phyloP scores from a whole-genome alignment of 2,113 vertebrate genomes.

The Hydrolagus affinis region DNA sequence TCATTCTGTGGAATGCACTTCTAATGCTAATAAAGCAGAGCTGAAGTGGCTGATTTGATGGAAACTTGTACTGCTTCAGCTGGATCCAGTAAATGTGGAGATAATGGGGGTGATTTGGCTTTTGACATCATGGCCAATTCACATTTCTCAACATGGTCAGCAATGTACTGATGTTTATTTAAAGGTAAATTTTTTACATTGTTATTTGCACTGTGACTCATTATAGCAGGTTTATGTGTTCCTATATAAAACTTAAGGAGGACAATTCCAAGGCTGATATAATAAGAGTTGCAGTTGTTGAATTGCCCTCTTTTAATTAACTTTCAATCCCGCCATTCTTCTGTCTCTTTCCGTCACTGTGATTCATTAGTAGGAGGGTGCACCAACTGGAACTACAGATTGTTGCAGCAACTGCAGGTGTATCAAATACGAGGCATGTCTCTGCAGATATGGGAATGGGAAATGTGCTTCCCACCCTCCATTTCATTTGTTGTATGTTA shows the following conservation, averaged over 20 bases:
- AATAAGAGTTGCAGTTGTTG: neutral
- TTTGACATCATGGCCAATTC: neutral
- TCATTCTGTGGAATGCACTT: neutral
- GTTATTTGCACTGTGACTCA: neutral
- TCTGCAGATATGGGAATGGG: neutral
- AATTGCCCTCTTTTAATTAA: neutral
- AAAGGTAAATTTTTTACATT: slow-evolving; percentile 5
- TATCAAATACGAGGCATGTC: neutral
- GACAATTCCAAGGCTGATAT: neutral
- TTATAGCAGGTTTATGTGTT: neutral
- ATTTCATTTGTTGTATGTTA: neutral
- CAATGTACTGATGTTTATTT: neutral
- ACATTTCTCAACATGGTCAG: neutral
- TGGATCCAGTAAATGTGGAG: neutral
- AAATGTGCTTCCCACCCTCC: neutral
- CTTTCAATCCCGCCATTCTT: neutral
- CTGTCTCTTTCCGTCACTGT: neutral
- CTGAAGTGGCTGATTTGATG: slow-evolving; percentile 12
- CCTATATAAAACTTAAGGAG: neutral
- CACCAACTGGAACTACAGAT: neutral
- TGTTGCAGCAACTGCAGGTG: neutral
- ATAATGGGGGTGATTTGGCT: neutral
- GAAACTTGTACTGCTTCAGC: neutral
- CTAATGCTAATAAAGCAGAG: slow-evolving; percentile 20
- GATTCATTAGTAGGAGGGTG: neutral